Base-by-base conservation (phyloP, 2,888 invertebrate species). In the Fragum sueziense region DNA sequence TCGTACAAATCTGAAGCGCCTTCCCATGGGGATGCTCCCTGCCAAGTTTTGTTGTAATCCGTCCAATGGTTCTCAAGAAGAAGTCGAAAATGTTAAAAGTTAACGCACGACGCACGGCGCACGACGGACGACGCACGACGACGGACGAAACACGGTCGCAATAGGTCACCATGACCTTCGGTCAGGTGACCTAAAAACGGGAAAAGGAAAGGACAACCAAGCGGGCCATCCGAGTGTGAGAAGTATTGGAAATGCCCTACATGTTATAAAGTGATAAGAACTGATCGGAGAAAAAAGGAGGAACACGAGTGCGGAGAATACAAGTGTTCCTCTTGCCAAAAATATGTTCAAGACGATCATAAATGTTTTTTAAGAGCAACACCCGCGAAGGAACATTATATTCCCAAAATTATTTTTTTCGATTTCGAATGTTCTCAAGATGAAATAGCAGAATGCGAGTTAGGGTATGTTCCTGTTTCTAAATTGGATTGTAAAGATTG, bases 381-480 rank as follows among this genome's bases (percentile, higher is more conserved):
- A 20, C 61, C 59, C 22, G 27, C 62, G 1, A 62, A 79, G 47
- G 75, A 79, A 52, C 14, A 69, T 1, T 65, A 34, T 57, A 69
- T 61, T 3, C 54, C 71, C 14, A 75, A 72, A 72, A 75, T 75
- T 29, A 69, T 79, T 6, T 72, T 79, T 68, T 75, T 75, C 47
- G 70, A 75, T 68, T 79, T 75, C 31, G 69, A 75, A 47, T 72
- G 75, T 29, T 72, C 37, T 29, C 79, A 75, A 41, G 72, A 79
- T 65, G 47, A 69, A 31, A 59, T 9, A 17, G 20, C 31, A 25
- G 27, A 69, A 52, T 79, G 79, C 25, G 29, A 59, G 1, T 9
- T 75, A n/a, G 72, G 75, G 25, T 79, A 68, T 29, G 51, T 14
- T 25, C 37, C 62, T 7, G n/a, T n/a, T n/a, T 67, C 61, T 9